Conservation (phyloP, 2,888 invertebrate species). For the Leptogaster cylindrica region DNA sequence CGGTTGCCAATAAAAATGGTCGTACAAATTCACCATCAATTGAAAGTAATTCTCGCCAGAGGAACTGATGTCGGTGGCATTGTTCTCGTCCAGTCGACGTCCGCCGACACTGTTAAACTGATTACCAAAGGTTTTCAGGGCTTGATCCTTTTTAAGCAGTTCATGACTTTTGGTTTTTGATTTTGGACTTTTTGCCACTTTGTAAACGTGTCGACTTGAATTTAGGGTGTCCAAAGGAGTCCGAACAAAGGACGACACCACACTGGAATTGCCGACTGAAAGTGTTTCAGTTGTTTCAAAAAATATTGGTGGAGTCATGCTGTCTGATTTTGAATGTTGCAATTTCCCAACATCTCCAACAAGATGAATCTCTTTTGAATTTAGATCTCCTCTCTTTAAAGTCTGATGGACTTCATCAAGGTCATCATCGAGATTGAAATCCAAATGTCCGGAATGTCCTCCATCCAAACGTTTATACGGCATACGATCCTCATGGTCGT, state of each 20-base stretch:
- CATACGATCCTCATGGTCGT: conserved; percentile 54
- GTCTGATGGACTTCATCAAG: conserved; percentile 56
- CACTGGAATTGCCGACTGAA: not conserved
- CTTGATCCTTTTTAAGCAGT: conserved; percentile 55
- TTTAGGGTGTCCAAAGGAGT: not conserved
- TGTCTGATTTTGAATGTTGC: not conserved
- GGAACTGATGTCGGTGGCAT: not conserved
- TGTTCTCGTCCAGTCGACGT: conserved; percentile 43
- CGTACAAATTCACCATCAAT: conserved; percentile 57
- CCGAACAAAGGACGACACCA: not conserved
- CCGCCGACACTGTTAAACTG: conserved; percentile 58
- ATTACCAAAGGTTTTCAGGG: conserved; percentile 53
- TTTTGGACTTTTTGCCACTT: conserved; percentile 55
- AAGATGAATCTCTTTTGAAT: conserved; percentile 55
- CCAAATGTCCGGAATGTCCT: conserved; percentile 58
- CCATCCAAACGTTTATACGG: conserved; percentile 56
- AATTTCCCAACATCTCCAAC: conserved; percentile 50
- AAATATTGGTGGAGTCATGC: conserved; percentile 2
- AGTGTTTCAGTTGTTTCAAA: not conserved
- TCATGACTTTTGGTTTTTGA: conserved; percentile 55
- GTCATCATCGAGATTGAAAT: conserved; percentile 60
- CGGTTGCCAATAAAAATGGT: conserved; percentile 61
- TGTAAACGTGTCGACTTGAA: conserved; percentile 55
- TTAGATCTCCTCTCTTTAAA: conserved; percentile 54
- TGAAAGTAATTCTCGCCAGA: conserved; percentile 28